Conservation (phyloP, 2,888 invertebrate species). For the Melanotus villosus region DNA sequence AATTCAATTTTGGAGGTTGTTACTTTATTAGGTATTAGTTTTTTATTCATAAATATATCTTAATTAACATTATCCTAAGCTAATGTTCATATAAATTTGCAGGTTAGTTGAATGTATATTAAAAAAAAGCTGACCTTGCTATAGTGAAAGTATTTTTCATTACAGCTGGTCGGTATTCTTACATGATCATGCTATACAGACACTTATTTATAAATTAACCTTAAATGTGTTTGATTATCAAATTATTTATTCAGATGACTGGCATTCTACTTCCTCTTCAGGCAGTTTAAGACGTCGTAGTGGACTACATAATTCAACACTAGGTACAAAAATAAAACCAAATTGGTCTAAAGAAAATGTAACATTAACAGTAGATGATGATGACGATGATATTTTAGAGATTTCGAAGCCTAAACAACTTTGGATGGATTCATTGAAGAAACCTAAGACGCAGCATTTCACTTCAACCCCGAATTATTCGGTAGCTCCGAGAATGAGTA, state of each 20-base stretch:
- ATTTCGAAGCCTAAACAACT: slow-evolving; percentile 33
- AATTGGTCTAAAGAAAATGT: slow-evolving; percentile 38
- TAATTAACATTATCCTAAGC: too few species aligned
- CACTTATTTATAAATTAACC: too few species aligned
- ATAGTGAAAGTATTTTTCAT: too few species aligned
- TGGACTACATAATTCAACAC: slow-evolving; percentile 5
- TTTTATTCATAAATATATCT: too few species aligned
- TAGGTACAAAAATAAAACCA: slow-evolving; percentile 8
- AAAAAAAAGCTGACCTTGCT: too few species aligned
- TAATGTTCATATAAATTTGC: too few species aligned
- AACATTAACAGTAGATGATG: slow-evolving; percentile 36
- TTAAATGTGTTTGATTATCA: too few species aligned
- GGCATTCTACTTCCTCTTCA: slow-evolving; percentile 11
- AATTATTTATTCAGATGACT: slow-evolving; percentile 5
- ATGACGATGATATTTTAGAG: slow-evolving; percentile 55
- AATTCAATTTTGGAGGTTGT: too few species aligned
- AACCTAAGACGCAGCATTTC: slow-evolving; percentile 26
- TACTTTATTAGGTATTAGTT: too few species aligned
- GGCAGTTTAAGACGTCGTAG: slow-evolving; percentile 8
- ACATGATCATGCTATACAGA: too few species aligned
- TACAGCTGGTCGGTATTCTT: too few species aligned
- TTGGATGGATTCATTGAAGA: slow-evolving; percentile 31
- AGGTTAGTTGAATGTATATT: too few species aligned
- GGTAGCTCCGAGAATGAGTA: not conserved
- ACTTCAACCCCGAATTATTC: slow-evolving; percentile 53